phyloP scores from a whole-genome alignment of 2,888 invertebrate species.

The Ectropis crepuscularia region DNA sequence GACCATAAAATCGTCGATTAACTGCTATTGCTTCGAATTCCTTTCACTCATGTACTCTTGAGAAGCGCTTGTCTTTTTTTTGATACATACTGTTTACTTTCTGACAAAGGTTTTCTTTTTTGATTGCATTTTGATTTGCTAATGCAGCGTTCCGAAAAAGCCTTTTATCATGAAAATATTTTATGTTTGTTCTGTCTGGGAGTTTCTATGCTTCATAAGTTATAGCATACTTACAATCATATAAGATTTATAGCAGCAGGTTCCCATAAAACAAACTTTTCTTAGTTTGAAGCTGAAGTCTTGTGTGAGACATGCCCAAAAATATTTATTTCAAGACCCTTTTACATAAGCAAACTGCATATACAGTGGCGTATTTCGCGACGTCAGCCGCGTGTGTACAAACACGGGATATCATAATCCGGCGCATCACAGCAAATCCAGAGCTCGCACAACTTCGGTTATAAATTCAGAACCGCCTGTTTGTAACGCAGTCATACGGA shows the following conservation, averaged over 20 bases:
- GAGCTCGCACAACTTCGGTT: constrained; percentile 68
- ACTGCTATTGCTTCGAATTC: not conserved
- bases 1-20: not conserved
- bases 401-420: constrained; percentile 72
- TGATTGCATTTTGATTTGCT: too few relatives aligned
- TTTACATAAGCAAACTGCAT: too few relatives aligned
- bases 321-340: not conserved
- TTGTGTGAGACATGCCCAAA: not conserved
- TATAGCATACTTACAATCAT: too few relatives aligned
- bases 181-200: too few relatives aligned
- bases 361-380: not conserved
- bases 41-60: not conserved
- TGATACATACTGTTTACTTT: too few relatives aligned
- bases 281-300: not conserved
- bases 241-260: too few relatives aligned
- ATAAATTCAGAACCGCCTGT: constrained; percentile 74
- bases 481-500: constrained; percentile 72
- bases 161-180: too few relatives aligned
- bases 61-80: not conserved
- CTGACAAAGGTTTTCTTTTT: too few relatives aligned
- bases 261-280: too few relatives aligned
- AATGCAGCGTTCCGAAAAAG: too few relatives aligned
- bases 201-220: too few relatives aligned
- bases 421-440: constrained; percentile 61
- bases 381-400: constrained; percentile 26